Percentiles rank a stretch among this genome's conserved stretches.
Conservation (phyloP, 1,140 invertebrate genomes). For the Ephestia elutella region DNA sequence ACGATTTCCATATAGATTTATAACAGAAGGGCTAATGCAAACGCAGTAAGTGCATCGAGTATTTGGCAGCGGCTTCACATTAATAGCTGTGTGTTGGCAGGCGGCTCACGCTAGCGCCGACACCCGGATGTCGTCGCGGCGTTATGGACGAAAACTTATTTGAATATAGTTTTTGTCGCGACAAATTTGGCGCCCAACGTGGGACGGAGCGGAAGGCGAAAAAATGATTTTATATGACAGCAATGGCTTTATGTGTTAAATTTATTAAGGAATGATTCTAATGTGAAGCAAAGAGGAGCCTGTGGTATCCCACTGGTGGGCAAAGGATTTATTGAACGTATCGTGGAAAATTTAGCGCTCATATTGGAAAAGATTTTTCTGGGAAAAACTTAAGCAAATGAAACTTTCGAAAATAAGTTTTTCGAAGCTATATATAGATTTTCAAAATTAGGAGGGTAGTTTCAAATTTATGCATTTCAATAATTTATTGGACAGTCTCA, state of each 20-base stretch:
- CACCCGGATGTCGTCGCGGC: constrained; percentile 60
- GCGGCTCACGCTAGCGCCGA: constrained; percentile 41
- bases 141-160: constrained; percentile 49
- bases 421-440: too few species aligned
- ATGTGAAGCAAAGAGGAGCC: too few species aligned
- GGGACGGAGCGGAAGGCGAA: constrained; percentile 9
- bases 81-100: constrained; percentile 54
- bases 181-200: constrained; percentile 42
- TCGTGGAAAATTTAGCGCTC: too few species aligned
- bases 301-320: too few species aligned
- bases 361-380: too few species aligned
- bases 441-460: not conserved
- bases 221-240: not conserved
- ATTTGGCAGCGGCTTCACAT: constrained; percentile 59
- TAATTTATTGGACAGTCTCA: not conserved
- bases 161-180: constrained; percentile 10
- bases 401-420: too few species aligned
- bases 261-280: too few species aligned
- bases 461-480: not conserved
- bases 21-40: constrained; percentile 40
- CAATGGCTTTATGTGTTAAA: not conserved
- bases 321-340: too few species aligned
- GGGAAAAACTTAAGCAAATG: too few species aligned
- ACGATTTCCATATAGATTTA: constrained; percentile 1
- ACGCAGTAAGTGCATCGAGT: constrained; percentile 27